Evolutionary conservation across 2,888 invertebrate genomes (phyloP), one percentile per base, ranked within the genome.

Genomic region (Latrodectus hesperus): DNA sequence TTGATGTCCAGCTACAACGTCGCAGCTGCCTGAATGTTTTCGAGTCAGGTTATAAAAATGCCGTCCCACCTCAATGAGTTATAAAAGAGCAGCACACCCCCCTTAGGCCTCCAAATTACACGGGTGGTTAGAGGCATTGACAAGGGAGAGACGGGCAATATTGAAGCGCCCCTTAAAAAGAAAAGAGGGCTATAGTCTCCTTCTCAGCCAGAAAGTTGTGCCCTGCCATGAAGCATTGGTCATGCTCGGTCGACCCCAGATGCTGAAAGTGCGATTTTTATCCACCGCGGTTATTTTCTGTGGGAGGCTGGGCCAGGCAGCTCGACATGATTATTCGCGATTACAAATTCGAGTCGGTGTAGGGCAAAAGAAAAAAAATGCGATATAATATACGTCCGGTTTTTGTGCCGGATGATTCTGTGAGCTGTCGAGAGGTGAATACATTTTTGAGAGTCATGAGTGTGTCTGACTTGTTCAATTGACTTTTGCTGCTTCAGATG

Each of bases 61-160:
- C 55, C 53, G 26, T 52, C 67, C 81, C 38, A 74, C 67, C 52
- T 52, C 65, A 17, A 51, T 22, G 71, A 72, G 64, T 72, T 65
- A 65, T 67, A 75, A 67, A 82, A 75, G 60, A 38, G 26, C 22
- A 49, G 14, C 68, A 22, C 55, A 55, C 53, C 60, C 53, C 60
- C 78, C 55, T 9, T n/a, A 53, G 73, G 71, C 70, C 82, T 49
- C 82, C 64, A 70, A 82, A 82, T 82, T 82, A 82, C 75, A 75
- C 82, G 82, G 82, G 38, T 55, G 75, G 82, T 82, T 82, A 82
- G 82, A 82, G 68, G 60, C 51, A 74, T 82, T 82, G 82, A 60
- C 26, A 9, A n/a, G 16, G 53, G 26, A 38, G 53, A 73, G 12
- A 51, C 60, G 64, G 12, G 17, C 67, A 73, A 81, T 72, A 81